Evolutionary conservation across 1,140 invertebrate species (phyloP), one percentile per base, ranked within the genome.

Genomic region (Lutraria rhynchaena): DNA sequence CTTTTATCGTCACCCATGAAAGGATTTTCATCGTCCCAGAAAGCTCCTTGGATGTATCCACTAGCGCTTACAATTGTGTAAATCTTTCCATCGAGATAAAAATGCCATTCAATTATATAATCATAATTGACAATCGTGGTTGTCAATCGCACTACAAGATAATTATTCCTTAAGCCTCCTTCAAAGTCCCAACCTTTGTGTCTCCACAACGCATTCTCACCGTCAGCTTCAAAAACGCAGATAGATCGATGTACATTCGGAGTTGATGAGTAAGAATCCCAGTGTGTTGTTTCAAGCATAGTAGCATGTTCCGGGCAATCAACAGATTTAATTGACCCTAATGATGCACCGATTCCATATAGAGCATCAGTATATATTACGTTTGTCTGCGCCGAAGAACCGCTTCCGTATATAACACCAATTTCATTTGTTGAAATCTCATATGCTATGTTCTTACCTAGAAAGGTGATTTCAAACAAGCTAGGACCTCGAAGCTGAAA

Each of bases 391-490:
- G n/a, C 65, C 4, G 77, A 70, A 3, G 73, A 27, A 24, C 44
- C 81, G 7, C 74, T 81, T 0, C 57, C 57, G 58, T 85, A 85
- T 17, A 85, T 13, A 4, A 84, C 41, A 44, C 24, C 65, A 9
- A 87, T 81, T 49, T 88, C 87, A 37, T 87, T 82, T 15, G 85
- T 31, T 9, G 81, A 60, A 17, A 87, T 60, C 63, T 88, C 87
- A 49, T 89, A 89, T 0, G 83, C 82, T 1, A 89, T 87, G 29
- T 85, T 85, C 13, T 84, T 67, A 0, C 49, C 65, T 31, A 80
- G 60, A 65, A 67, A 86, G 1, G 73, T 46, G 15, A 88, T 60
- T 44, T 89, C 81, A 69, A 81, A 82, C 11, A 88, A 37, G 15
- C 53, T 58, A 15, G 83, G 76, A 7, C 86, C 86, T 17, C 74